phyloP scores from a whole-genome alignment of 2,797 vertebrate species.

The Notamacropus eugenii region DNA sequence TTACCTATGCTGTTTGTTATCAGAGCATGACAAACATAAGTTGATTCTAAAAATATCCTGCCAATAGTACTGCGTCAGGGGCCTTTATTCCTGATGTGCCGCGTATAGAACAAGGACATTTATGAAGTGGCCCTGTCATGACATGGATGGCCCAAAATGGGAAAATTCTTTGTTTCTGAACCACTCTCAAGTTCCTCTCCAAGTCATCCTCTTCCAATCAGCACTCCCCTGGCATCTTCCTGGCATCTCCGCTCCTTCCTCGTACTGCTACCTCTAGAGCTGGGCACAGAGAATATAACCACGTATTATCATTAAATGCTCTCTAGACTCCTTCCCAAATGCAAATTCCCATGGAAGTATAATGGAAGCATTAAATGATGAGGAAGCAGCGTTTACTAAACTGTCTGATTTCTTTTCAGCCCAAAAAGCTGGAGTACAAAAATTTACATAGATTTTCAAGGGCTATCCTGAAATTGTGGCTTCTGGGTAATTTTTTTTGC shows the following conservation, averaged over 20 bases:
- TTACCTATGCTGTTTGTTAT: background rate
- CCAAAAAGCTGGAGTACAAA: background rate
- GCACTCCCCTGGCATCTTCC: background rate
- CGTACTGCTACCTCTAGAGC: background rate
- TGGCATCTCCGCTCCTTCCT: background rate
- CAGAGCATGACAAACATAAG: background rate
- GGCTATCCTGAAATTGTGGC: background rate
- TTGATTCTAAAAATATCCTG: background rate
- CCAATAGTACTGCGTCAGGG: slow-evolving; percentile 8
- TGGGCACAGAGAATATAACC: background rate
- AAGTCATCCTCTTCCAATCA: background rate
- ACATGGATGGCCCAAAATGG: slow-evolving; percentile 15
- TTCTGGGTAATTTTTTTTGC: background rate
- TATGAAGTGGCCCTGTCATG: background rate
- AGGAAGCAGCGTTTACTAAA: background rate
- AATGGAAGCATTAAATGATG: background rate
- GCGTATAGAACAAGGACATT: background rate
- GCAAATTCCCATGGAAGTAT: background rate
- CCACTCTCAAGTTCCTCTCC: background rate
- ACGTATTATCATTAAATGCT: background rate
- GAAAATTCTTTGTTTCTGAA: background rate
- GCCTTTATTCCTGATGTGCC: slow-evolving; percentile 10
- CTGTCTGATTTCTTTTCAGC: background rate
- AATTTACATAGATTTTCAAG: background rate
- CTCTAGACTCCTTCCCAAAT: background rate